Evolutionary conservation across 2,888 invertebrate genomes (phyloP), one percentile per base, ranked within the genome.

Genomic region (Zaprionus lineosus): DNA sequence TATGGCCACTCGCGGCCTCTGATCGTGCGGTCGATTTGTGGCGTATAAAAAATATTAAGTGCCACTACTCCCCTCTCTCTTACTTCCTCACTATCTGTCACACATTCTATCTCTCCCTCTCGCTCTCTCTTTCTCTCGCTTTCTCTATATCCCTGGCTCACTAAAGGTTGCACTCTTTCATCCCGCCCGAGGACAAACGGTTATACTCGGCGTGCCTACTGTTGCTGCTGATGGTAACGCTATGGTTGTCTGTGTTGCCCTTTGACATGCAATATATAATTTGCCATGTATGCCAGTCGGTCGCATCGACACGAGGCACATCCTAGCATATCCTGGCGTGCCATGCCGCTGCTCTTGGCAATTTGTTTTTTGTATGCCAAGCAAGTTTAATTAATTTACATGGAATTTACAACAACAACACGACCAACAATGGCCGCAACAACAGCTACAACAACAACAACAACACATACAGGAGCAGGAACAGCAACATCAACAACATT

Each of bases 211-310:
- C n/a, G n/a, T 15, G 19, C 26, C 11, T 7, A 24, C 21, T 24
- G 8, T 24, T n/a, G n/a, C n/a, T n/a, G n/a, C 19, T 37, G 40
- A 57, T 48, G 79, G 51, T 60, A 56, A 46, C 48, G 33, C 53
- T 55, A 36, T 2, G 48, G 55, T 60, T 74, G 59, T 66, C 67
- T 74, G 83, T n/a, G n/a, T 66, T 83, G 82, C 68, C 81, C 86
- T 85, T 83, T 82, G 86, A 82, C 81, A 85, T 85, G 81, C 86
- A 84, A 79, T 82, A 79, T 78, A 79, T 82, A 84, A 79, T 79
- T 84, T 82, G 76, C 73, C 65, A 69, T 73, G 84, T 56, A 69
- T 74, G 70, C 60, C 74, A 76, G 61, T 53, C 52, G 60, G 47
- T 60, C 24, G 52, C 50, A 44, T 12, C 12, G 44, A 52, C n/a